phyloP scores from a whole-genome alignment of 2,113 vertebrate genomes.

The Emydocephalus ijimae region DNA sequence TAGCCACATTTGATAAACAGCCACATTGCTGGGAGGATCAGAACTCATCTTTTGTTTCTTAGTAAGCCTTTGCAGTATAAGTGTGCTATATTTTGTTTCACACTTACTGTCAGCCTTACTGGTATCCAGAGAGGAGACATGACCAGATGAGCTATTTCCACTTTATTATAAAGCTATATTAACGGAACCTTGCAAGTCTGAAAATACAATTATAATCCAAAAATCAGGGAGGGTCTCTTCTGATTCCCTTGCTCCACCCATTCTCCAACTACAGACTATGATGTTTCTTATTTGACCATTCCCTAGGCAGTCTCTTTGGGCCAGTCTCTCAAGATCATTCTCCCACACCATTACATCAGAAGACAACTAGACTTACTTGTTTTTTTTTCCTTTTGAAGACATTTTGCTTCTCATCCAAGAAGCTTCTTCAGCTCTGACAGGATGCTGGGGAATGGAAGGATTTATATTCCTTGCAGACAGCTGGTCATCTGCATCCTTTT shows the following conservation, averaged over 20 bases:
- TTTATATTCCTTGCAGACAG: no score
- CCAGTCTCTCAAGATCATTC: background rate
- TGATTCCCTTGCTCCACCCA: background rate
- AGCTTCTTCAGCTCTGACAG: no score
- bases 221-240: background rate
- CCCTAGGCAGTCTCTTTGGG: background rate
- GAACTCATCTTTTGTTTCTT: background rate
- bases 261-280: background rate
- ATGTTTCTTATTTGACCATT: no score
- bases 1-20: background rate
- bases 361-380: no score
- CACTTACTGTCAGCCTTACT: background rate
- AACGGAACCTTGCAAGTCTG: background rate
- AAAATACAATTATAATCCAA: background rate
- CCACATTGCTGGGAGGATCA: background rate
- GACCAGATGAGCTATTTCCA: background rate
- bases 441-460: no score
- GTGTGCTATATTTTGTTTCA: background rate
- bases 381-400: no score
- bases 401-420: no score
- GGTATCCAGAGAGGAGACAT: background rate
- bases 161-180: background rate
- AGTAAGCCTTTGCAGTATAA: background rate
- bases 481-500: no score
- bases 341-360: background rate